Evolutionary conservation across 1,140 invertebrate genomes (phyloP).

Genomic region (Caerostris darwini): DNA sequence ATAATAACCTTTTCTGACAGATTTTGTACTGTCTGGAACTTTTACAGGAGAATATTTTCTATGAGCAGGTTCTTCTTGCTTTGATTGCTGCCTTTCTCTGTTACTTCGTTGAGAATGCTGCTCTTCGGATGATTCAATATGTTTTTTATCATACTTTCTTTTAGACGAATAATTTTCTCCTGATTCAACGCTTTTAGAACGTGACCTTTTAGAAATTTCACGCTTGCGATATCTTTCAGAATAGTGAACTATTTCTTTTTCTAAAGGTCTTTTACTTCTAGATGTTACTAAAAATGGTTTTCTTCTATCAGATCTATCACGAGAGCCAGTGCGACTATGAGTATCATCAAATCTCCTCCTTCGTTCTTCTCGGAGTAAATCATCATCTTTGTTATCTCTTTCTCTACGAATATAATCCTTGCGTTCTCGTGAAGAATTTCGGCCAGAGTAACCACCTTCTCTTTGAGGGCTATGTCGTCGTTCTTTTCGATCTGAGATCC

Average conservation of each 20-base stretch:
- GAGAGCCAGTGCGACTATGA: neutral
- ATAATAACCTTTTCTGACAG: constrained; percentile 13
- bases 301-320: constrained; percentile 52
- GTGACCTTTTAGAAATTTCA: constrained; percentile 23
- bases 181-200: constrained; percentile 45
- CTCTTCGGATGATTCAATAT: neutral
- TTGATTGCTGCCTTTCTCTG: neutral
- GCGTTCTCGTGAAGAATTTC: constrained; percentile 22
- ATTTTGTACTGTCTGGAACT: constrained; percentile 37
- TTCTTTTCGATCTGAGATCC: neutral
- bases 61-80: neutral
- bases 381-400: constrained; percentile 20
- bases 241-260: neutral
- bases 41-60: constrained; percentile 66
- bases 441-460: constrained; percentile 72
- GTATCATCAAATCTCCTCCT: constrained; percentile 11
- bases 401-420: constrained; percentile 37
- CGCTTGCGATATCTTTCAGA: neutral
- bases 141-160: constrained; percentile 16
- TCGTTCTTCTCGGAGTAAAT: constrained; percentile 38
- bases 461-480: constrained; percentile 78
- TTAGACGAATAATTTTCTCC: constrained; percentile 30
- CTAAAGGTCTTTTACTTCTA: neutral
- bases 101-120: neutral
- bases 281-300: neutral